Evolutionary conservation across 1,140 invertebrate species (phyloP), one percentile per base, ranked within the genome.

Genomic region (Zophobas morio): DNA sequence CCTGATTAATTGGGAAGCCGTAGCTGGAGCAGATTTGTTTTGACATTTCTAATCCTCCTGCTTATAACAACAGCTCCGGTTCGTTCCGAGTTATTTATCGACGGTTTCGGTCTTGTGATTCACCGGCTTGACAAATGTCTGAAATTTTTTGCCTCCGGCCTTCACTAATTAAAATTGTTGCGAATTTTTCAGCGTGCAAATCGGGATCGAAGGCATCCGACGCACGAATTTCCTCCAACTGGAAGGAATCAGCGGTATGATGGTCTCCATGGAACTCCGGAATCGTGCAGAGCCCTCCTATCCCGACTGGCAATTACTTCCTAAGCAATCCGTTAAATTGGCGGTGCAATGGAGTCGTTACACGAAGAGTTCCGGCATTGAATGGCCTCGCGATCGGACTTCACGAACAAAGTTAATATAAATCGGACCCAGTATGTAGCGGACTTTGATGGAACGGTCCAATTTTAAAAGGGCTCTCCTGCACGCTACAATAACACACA

Each of bases 251-350:
- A 63, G 39, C 35, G 39, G 39, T 63, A 63, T 34, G 57, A 63
- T n/a, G 57, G 35, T 63, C 37, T 39, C 57, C 32, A 32, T n/a
- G 57, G 37, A 63, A 39, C 36, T 66, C 39, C n/a, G 60, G 39
- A 63, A 39, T 46, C 60, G 60, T 66, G 60, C 60, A 66, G 42
- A 42, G 39, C n/a, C 60, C 60, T n/a, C 39, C 57, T n/a, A 33
- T 37, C 3, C 56, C 37, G 1, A 8, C 56, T 78, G 74, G 74
- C 79, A 78, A 80, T 80, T 80, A 79, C 77, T 77, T 78, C 70
- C 53, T 33, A 71, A 77, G 79, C 79, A 80, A 77, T 80, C 79
- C 77, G 74, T 57, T 79, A 80, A 81, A 81, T 81, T 79, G 73
- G 54, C 80, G 71, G 51, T 66, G 53, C 54, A 57, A 72, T 72